Percentiles rank a stretch among this genome's conserved stretches.
phyloP scores from a whole-genome alignment of 2,888 invertebrate species.

The Oscheius sp. region DNA sequence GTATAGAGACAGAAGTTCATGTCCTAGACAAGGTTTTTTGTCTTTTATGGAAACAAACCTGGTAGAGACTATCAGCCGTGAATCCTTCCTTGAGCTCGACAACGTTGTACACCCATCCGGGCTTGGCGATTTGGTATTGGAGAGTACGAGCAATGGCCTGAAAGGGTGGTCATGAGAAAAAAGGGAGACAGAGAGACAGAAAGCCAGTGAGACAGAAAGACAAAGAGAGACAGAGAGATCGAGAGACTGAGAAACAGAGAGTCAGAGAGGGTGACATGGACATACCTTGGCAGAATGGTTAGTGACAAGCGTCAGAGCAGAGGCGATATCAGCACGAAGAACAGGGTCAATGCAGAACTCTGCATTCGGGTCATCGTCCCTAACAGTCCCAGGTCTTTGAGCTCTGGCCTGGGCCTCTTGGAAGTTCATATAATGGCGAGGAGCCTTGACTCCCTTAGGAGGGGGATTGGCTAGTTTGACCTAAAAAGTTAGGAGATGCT shows the following conservation, averaged over 20 bases:
- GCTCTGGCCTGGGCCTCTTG: constrained; percentile 1
- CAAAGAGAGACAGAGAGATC: too few relatives aligned
- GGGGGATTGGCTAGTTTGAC: constrained; percentile 15
- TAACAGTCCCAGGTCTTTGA: neutral
- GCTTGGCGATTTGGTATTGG: constrained; percentile 46
- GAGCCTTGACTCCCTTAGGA: neutral
- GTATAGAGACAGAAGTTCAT: constrained; percentile 58
- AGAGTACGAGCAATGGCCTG: constrained; percentile 50
- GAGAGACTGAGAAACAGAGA: neutral
- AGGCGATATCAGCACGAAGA: constrained; percentile 41
- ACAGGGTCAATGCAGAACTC: constrained; percentile 46
- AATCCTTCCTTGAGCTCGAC: constrained; percentile 40
- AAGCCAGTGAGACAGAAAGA: neutral
- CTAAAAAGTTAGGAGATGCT: neutral
- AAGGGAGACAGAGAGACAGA: too few relatives aligned
- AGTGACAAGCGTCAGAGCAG: constrained; percentile 46
- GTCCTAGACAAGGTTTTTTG: constrained; percentile 36
- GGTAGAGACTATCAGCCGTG: constrained; percentile 35
- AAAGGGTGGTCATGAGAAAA: neutral
- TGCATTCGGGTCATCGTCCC: constrained; percentile 47
- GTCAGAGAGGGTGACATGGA: neutral
- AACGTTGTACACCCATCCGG: constrained; percentile 51
- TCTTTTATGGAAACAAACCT: neutral
- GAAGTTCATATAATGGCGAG: neutral
- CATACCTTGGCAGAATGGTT: constrained; percentile 42